Base-by-base conservation (phyloP, 2,888 invertebrate genomes). In the Leptinotarsa rubiginosa region DNA sequence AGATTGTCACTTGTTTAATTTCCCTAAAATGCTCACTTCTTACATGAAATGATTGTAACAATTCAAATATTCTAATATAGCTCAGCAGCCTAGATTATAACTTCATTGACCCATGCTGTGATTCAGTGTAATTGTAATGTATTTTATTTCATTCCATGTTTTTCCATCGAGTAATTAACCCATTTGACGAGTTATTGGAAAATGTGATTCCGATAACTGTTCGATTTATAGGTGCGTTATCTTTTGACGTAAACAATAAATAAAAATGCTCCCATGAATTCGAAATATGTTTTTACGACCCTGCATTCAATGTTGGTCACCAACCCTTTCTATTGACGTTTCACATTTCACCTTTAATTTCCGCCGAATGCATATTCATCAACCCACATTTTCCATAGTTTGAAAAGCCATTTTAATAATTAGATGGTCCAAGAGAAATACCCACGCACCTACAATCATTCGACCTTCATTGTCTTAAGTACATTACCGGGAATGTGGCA, bases 401-500 rank as follows among this genome's bases (percentile, higher is more conserved):
- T 56, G 25, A 52, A 18, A 41, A 65, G 56, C 65, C 54, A 52
- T 50, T 50, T 18, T 15, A 54, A 22, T 65, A 52, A 66, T 72
- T 65, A 71, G n/a, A 59, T 16, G 22, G 20, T 18, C 41, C 25
- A 18, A 71, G 31, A 31, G 52, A 72, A 65, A 68, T 62, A 69
- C 71, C 69, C 69, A 69, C 73, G 66, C 71, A 69, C 52, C 64
- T 12, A 13, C 66, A 50, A 54, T 20, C n/a, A 71, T 31, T 59
- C 50, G 73, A 67, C 69, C 73, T 74, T 69, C 69, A 69, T 76
- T 71, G 64, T 50, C 76, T 69, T 62, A 65, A 50, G 56, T 69
- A 67, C 59, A 68, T 64, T 72, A 72, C 70, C 49, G 70, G 73
- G 72, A 69, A 70, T 64, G 64, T 68, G 31, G 64, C 69, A 54